Conservation (phyloP, 2,888 invertebrate species). For the Aricia artaxerxes region DNA sequence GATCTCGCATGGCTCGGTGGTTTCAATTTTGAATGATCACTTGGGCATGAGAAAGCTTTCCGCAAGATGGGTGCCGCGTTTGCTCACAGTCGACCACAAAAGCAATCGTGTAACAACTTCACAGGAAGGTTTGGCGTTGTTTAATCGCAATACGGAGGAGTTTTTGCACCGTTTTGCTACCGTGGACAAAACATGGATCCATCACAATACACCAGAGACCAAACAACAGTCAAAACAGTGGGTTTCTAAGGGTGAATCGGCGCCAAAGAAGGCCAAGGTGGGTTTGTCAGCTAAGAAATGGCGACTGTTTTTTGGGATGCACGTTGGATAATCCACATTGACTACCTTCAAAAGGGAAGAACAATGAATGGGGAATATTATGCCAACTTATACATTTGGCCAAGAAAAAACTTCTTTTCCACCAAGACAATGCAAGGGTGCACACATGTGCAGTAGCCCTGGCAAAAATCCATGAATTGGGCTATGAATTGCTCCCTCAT, state of each 20-base stretch:
- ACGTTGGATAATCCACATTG: conserved; percentile 34
- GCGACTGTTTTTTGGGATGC: conserved; percentile 37
- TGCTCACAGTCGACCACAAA: conserved; percentile 43
- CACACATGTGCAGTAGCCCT: conserved; percentile 33
- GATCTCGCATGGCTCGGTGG: conserved; percentile 10
- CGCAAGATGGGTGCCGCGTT: conserved; percentile 11
- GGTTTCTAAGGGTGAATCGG: conserved; percentile 42
- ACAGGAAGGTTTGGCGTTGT: conserved; percentile 40
- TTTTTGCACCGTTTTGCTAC: conserved; percentile 46
- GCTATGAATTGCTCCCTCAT: conserved; percentile 36
- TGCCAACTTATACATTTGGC: neutral
- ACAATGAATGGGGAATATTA: conserved; percentile 1
- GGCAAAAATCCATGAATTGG: conserved; percentile 34
- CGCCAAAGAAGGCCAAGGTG: conserved; percentile 45
- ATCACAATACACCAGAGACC: conserved; percentile 46
- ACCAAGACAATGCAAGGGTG: conserved; percentile 32
- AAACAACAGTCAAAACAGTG: conserved; percentile 40
- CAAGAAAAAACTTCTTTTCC: conserved; percentile 35
- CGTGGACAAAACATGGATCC: conserved; percentile 50
- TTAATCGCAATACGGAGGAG: conserved; percentile 42
- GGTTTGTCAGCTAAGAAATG: conserved; percentile 42
- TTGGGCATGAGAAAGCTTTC: conserved; percentile 16
- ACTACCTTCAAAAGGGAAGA: conserved; percentile 30
- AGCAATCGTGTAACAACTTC: conserved; percentile 40
- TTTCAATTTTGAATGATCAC: conserved; percentile 26